Conservation (phyloP, 1,140 invertebrate species). For the Drosophila ironensis region DNA sequence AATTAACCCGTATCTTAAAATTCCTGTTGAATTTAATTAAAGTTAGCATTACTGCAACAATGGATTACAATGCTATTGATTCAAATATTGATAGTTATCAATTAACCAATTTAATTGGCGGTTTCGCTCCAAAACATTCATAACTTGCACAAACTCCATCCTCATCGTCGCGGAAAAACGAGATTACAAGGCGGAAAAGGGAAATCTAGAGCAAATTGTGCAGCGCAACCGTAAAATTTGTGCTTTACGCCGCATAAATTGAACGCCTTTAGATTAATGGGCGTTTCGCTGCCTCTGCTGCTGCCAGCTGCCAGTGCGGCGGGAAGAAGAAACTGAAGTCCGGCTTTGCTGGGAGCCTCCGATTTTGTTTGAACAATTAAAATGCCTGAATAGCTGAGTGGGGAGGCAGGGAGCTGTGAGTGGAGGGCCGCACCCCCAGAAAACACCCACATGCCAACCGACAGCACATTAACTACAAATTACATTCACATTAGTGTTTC, state of each 20-base stretch:
- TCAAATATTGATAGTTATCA: no score
- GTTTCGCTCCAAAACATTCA: not conserved
- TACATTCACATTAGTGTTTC: conserved; percentile 79
- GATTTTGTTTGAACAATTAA: conserved; percentile 69
- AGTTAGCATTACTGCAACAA: no score
- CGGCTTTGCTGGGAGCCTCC: not conserved
- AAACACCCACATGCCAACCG: conserved; percentile 40
- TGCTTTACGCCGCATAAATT: conserved; percentile 28
- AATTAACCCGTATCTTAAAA: no score
- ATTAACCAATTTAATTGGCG: no score
- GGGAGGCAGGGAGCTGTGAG: no score
- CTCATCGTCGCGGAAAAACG: not conserved
- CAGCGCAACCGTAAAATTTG: conserved; percentile 11
- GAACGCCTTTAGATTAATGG: conserved; percentile 21
- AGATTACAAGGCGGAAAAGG: not conserved
- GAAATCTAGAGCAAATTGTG: not conserved
- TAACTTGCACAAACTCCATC: not conserved
- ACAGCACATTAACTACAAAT: conserved; percentile 77
- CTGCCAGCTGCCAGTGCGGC: no score
- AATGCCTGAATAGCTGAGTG: conserved; percentile 32
- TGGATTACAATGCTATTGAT: no score
- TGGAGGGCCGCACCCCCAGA: not conserved
- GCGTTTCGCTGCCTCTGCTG: conserved; percentile 12
- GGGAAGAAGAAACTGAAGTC: not conserved
- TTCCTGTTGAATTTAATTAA: no score